Evolutionary conservation across 2,888 invertebrate species (phyloP), one percentile per base, ranked within the genome.

Genomic region (Geophilus truncorum): DNA sequence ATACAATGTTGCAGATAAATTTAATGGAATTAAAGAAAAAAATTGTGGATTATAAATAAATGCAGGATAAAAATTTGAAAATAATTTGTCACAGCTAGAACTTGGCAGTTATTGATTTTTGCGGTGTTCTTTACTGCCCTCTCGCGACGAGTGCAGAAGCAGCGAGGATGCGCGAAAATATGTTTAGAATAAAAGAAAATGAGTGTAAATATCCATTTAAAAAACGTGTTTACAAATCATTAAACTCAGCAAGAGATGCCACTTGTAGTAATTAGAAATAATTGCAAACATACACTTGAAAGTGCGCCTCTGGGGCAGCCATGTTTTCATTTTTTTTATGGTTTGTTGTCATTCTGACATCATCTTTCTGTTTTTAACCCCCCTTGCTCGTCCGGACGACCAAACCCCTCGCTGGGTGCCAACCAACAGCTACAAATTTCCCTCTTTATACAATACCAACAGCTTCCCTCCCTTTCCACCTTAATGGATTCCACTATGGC

Each of bases 381-480:
- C 70, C 70, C 70, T 6, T 25, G 12, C 28, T 28, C 70, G 25
- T 12, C n/a, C n/a, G n/a, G n/a, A n/a, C n/a, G n/a, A n/a, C n/a
- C 28, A 5, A 70, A 23, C 70, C 70, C 70, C 70, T 70, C 70
- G 15, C 25, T 70, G 70, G 70, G 70, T 70, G 70, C 28, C 70
- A 25, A 70, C 70, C 70, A 70, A 70, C 70, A 70, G 70, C 70
- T 70, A 70, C 70, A 70, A 70, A 70, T 70, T 70, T 28, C 25
- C 70, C 70, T 70, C 70, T 70, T 70, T 70, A 70, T 70, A 70
- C 70, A 70, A 70, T 70, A 70, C 70, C 70, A 70, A 70, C 70
- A n/a, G 28, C 70, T 70, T 70, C 25, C 70, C 70, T 70, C 70
- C 70, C 70, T 70, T 70, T 70, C 70, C 70, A 70, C 70, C 70